Conservation (phyloP, 2,113 vertebrate species). For the Semicossyphus pulcher region DNA sequence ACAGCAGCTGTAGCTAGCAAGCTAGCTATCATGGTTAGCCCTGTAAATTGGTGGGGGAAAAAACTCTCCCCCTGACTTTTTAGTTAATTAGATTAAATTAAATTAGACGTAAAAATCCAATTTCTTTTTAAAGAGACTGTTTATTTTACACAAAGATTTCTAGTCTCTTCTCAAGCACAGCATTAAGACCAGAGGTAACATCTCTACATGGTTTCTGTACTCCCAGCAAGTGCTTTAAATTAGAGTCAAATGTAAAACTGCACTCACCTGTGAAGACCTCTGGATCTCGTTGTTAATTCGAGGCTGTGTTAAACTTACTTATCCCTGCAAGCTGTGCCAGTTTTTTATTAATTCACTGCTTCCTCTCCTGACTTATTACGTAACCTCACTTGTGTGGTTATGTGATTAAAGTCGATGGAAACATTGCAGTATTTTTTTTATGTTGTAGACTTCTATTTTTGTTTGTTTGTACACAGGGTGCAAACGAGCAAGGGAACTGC, state of each 20-base stretch:
- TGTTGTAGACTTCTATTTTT: conserved; percentile 35
- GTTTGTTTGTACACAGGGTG: conserved; percentile 75
- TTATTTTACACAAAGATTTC: background rate
- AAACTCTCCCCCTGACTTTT: background rate
- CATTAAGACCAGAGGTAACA: background rate
- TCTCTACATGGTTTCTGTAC: background rate
- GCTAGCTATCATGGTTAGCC: background rate
- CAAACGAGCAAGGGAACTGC: conserved; percentile 72
- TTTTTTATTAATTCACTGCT: conserved; percentile 8
- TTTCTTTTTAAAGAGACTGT: background rate
- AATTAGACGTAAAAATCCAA: too few species aligned
- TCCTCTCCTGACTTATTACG: background rate
- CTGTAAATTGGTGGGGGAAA: background rate
- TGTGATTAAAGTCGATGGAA: background rate
- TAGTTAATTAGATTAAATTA: too few species aligned
- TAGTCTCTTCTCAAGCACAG: background rate
- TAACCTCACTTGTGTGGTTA: conserved; percentile 24
- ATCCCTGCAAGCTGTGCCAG: conserved; percentile 4
- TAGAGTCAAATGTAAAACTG: background rate
- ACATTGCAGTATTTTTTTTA: background rate
- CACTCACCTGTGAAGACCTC: background rate
- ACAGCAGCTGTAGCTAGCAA: too few species aligned
- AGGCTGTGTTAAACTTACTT: background rate
- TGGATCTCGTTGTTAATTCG: conserved; percentile 9
- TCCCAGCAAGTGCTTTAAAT: conserved; percentile 36